Evolutionary conservation across 2,113 vertebrate species (phyloP).

Genomic region (Cyanistes caeruleus): DNA sequence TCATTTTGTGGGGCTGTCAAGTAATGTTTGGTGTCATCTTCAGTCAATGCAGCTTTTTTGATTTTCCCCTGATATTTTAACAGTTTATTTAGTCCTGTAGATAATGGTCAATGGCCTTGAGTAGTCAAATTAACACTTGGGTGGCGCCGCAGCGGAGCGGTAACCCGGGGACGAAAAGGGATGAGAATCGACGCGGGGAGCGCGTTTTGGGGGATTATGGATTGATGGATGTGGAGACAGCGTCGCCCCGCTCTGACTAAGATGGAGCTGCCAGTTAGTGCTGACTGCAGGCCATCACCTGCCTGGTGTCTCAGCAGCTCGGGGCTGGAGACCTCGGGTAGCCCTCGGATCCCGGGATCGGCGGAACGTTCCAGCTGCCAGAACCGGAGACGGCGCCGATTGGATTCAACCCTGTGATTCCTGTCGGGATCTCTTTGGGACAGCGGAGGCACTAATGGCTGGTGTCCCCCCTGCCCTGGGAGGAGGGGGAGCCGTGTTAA

Average conservation of each 20-base stretch:
- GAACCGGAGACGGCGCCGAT: not conserved
- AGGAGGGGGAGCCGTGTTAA: conserved; percentile 17
- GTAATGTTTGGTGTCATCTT: not conserved
- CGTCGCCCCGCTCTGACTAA: conserved; percentile 68
- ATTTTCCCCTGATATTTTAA: not conserved
- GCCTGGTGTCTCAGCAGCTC: not conserved
- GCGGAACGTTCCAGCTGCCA: fast-evolving
- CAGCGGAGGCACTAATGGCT: not conserved
- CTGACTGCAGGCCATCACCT: conserved; percentile 10
- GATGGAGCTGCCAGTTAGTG: conserved; percentile 65
- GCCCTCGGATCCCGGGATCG: not conserved
- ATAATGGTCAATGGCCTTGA: conserved; percentile 46
- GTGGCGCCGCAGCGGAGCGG: not conserved
- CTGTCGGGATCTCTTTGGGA: not conserved
- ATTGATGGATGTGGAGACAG: conserved; percentile 66
- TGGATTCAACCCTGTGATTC: not conserved
- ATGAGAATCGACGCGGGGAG: conserved; percentile 42
- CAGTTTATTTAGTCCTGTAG: conserved; percentile 19
- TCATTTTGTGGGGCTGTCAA: conserved; percentile 39
- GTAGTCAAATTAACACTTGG: conserved; percentile 45
- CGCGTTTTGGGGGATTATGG: conserved; percentile 64
- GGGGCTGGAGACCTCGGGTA: not conserved
- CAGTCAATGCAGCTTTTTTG: not conserved
- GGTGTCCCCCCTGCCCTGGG: not conserved
- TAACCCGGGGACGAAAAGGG: conserved; percentile 31